Conservation (phyloP, 2,113 vertebrate species). For the Natator depressus region DNA sequence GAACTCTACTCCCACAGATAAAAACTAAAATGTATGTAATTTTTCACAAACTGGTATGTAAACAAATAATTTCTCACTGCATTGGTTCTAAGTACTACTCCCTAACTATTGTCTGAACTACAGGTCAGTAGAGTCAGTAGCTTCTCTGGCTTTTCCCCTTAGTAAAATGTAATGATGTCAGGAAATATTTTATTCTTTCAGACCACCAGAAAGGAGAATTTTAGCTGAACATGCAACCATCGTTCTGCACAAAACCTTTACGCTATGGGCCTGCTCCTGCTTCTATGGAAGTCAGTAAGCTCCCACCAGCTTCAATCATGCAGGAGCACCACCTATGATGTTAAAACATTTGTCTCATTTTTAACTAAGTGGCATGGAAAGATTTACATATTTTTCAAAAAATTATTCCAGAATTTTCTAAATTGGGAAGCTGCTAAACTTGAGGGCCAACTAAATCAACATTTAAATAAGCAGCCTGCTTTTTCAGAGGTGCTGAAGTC, state of each 20-base stretch:
- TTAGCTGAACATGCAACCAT: not conserved
- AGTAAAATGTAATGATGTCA: not conserved
- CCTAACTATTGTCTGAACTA: not conserved
- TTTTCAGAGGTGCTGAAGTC: not conserved
- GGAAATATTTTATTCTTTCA: not conserved
- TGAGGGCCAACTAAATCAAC: not conserved
- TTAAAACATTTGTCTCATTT: not conserved
- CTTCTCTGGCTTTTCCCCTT: not conserved
- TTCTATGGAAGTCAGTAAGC: not conserved
- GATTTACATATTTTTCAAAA: not conserved
- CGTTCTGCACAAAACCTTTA: not conserved
- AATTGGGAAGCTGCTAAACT: not conserved
- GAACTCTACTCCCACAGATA: not conserved
- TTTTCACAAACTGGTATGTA: not conserved
- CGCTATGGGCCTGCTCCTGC: not conserved
- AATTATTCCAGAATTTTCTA: not conserved
- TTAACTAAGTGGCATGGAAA: not conserved
- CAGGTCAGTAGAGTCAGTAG: rapidly evolving
- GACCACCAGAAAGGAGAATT: not conserved
- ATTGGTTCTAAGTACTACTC: not conserved
- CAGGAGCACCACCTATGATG: not conserved
- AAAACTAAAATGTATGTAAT: not conserved
- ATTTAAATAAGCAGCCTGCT: not conserved
- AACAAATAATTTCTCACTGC: not conserved
- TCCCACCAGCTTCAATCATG: not conserved